Base-by-base conservation (phyloP, 2,888 invertebrate species). In the Machimus rusticus region DNA sequence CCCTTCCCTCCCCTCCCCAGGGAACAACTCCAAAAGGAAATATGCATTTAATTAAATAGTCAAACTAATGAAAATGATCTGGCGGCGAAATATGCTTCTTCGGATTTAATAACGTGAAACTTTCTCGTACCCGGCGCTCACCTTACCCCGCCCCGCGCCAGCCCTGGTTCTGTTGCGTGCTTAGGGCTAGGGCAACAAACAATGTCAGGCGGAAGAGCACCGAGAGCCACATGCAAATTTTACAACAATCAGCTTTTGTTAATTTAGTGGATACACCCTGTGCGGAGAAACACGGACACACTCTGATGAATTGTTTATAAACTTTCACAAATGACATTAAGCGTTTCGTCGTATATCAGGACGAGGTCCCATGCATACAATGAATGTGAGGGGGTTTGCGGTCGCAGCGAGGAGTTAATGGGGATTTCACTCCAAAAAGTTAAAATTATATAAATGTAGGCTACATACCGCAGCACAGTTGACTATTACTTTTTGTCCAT, bases 181-280 rank as follows among this genome's bases (percentile, higher is more conserved):
- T 23, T n/a, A n/a, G 9, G 23, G 8, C 66, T 12, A 66, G 14
- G 28, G 66, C 19, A 66, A 34, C 37, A 76, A 76, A 76, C 37
- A 76, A 76, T 76, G 37, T n/a, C 19, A 14, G 16, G 6, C 76
- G 76, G 76, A 76, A 76, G 76, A 16, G 31, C 5, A 34, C 34
- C 6, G 19, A 34, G 34, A 76, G 66, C 76, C 34, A 37, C 76
- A 76, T 76, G 76, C 76, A 76, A 76, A 76, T 76, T 76, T 76
- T 76, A 76, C 76, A 76, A 76, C 76, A 76, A 76, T 76, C 76
- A 76, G 76, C 76, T 76, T 76, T 76, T 76, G 76, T 76, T 76
- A 76, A 76, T 76, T 76, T 34, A 34, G 37, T 31, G 76, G 76
- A 76, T 37, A 16, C 34, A 34, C 37, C 76, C 76, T 5, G 76